phyloP scores from a whole-genome alignment of 2,888 invertebrate species.

The Clistopyga incitator region DNA sequence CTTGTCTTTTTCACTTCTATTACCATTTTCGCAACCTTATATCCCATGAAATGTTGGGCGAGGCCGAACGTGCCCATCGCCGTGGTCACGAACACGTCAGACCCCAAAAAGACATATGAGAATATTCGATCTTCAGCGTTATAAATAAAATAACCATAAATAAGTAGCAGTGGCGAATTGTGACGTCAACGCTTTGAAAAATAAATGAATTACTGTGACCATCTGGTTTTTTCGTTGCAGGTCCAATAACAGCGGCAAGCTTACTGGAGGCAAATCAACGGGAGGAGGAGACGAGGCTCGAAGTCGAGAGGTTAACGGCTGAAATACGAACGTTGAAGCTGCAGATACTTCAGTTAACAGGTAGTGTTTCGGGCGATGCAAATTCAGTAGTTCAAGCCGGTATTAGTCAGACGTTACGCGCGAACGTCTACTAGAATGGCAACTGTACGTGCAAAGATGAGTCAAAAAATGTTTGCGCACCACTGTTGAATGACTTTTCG shows the following conservation, averaged over 20 bases:
- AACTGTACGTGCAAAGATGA: too few relatives aligned
- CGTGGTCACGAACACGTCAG: slow-evolving; percentile 49
- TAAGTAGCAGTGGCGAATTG: background rate
- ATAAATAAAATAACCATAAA: slow-evolving; percentile 66
- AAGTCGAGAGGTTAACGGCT: slow-evolving; percentile 87
- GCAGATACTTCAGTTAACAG: slow-evolving; percentile 86
- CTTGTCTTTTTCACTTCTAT: slow-evolving; percentile 31
- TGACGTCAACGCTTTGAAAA: background rate
- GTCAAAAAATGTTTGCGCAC: too few relatives aligned
- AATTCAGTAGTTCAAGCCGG: too few relatives aligned
- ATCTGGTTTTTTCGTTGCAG: slow-evolving; percentile 64
- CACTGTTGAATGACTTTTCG: too few relatives aligned
- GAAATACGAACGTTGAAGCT: slow-evolving; percentile 87
- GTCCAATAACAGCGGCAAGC: slow-evolving; percentile 83
- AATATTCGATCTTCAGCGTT: slow-evolving; percentile 60
- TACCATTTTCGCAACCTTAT: background rate
- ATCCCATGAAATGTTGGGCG: slow-evolving; percentile 61
- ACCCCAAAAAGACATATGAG: slow-evolving; percentile 65
- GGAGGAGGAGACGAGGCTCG: slow-evolving; percentile 87
- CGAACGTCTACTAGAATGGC: too few relatives aligned
- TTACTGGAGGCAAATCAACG: slow-evolving; percentile 85
- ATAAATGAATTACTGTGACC: background rate
- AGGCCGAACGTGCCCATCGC: slow-evolving; percentile 29
- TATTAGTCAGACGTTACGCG: too few relatives aligned
- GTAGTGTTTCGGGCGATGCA: slow-evolving; percentile 81